Conservation (phyloP, 2,113 vertebrate genomes). For the Stomatorhinus ivindoensis region DNA sequence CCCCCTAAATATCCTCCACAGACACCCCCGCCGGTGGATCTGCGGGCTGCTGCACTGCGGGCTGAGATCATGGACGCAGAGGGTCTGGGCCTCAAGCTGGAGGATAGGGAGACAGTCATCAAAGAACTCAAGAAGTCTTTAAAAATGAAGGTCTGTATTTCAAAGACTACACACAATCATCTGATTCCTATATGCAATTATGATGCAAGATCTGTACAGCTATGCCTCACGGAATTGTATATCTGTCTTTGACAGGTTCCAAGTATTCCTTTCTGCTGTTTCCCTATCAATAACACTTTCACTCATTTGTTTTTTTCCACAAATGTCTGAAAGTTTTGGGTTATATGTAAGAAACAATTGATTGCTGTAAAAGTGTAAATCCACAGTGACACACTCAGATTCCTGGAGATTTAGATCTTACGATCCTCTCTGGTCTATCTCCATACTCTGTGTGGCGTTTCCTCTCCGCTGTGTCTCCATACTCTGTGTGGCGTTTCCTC, state of each 20-base stretch:
- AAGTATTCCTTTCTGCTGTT: neutral
- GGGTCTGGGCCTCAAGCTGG: slow-evolving; percentile 87
- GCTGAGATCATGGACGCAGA: slow-evolving; percentile 93
- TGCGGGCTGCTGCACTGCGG: slow-evolving; percentile 75
- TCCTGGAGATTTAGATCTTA: too few relatives aligned
- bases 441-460: neutral
- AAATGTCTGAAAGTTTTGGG: neutral
- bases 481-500: neutral
- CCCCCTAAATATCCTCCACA: slow-evolving; percentile 13
- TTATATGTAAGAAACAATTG: neutral
- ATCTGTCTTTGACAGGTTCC: neutral
- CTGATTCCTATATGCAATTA: neutral
- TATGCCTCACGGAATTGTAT: neutral
- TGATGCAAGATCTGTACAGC: neutral
- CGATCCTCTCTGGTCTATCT: neutral
- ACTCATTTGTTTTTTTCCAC: neutral
- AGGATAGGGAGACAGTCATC: slow-evolving; percentile 92
- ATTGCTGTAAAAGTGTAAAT: neutral
- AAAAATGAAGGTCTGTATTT: slow-evolving; percentile 79
- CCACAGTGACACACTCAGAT: neutral
- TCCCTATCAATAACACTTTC: neutral
- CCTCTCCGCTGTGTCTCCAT: neutral
- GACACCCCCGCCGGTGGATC: slow-evolving; percentile 72
- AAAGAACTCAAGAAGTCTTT: slow-evolving; percentile 96
- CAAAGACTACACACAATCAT: neutral